Percentiles rank a stretch among this genome's conserved stretches.
These are phyloP conservation scores for Phalera bucephala DNA, from an alignment of 2,888 invertebrate genomes.

Conservation along the genomic window DNA sequence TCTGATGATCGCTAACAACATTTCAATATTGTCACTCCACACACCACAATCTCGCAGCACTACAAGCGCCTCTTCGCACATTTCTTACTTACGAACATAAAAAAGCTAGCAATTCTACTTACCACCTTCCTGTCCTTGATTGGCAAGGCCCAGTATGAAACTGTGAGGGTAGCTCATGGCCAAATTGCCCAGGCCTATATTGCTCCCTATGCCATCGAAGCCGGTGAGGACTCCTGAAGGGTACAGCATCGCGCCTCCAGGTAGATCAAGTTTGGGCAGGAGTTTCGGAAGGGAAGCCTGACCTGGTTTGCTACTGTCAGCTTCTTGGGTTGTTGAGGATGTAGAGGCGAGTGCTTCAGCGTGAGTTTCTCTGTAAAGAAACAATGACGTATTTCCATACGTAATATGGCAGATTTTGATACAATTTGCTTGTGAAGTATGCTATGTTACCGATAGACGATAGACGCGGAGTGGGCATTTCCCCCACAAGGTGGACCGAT, in stretches of 20 bases:
- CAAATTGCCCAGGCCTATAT: slow-evolving; percentile 67
- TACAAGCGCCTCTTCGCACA: too few relatives aligned
- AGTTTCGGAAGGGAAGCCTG: slow-evolving; percentile 58
- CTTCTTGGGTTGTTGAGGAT: slow-evolving; percentile 63
- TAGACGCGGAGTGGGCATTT: too few relatives aligned
- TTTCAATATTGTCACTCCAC: too few relatives aligned
- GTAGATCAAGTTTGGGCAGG: slow-evolving; percentile 67
- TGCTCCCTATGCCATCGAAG: slow-evolving; percentile 64
- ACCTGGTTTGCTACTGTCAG: slow-evolving; percentile 62
- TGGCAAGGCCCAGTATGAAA: slow-evolving; percentile 74
- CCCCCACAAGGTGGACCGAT: too few relatives aligned
- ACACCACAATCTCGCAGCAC: too few relatives aligned
- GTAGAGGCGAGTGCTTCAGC: slow-evolving; percentile 63
- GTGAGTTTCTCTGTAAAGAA: slow-evolving; percentile 48
- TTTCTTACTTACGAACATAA: too few relatives aligned
- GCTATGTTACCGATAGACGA: too few relatives aligned
- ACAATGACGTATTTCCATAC: too few relatives aligned
- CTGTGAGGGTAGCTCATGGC: slow-evolving; percentile 78
- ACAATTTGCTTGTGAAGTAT: too few relatives aligned
- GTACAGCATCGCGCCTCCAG: slow-evolving; percentile 75
- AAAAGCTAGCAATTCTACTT: too few relatives aligned
- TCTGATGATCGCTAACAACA: too few relatives aligned
- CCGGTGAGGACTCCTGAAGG: slow-evolving; percentile 59
- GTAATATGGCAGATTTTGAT: too few relatives aligned
- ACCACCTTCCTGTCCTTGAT: slow-evolving; percentile 77